These are phyloP conservation scores for Palythoa heliodiscus DNA, from an alignment of 92 coral and sea anemone species.

Conservation along the genomic window DNA sequence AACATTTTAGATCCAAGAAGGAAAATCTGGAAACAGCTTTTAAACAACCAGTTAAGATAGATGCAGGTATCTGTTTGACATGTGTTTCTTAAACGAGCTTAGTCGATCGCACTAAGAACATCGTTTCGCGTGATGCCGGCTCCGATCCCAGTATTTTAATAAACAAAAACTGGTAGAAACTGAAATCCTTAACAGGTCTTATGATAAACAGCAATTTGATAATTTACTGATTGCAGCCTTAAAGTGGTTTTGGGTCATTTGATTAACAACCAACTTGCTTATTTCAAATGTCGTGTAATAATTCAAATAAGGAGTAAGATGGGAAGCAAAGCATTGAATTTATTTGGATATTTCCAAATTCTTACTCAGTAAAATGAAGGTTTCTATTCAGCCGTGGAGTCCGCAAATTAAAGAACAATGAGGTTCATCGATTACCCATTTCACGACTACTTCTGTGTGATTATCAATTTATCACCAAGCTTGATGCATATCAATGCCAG, in stretches of 20 bases:
- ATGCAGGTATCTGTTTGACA: background rate
- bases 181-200: background rate
- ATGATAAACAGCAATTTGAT: background rate
- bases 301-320: background rate
- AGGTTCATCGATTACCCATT: too few relatives aligned
- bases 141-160: background rate
- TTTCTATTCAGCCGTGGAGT: too few relatives aligned
- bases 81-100: background rate
- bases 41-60: background rate
- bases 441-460: too few relatives aligned
- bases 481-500: too few relatives aligned
- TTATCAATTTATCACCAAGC: too few relatives aligned
- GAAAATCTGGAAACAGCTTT: background rate
- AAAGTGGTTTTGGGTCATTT: background rate
- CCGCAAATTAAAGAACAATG: too few relatives aligned
- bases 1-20: background rate
- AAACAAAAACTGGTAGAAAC: background rate
- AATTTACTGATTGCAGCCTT: background rate
- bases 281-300: background rate
- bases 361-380: too few relatives aligned
- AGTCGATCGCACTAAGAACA: background rate
- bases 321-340: too few relatives aligned
- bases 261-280: background rate
- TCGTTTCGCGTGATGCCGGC: slow-evolving; percentile 12
- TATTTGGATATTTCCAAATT: too few relatives aligned